Conservation (phyloP, 1,140 invertebrate genomes). For the Colletes gigas region DNA sequence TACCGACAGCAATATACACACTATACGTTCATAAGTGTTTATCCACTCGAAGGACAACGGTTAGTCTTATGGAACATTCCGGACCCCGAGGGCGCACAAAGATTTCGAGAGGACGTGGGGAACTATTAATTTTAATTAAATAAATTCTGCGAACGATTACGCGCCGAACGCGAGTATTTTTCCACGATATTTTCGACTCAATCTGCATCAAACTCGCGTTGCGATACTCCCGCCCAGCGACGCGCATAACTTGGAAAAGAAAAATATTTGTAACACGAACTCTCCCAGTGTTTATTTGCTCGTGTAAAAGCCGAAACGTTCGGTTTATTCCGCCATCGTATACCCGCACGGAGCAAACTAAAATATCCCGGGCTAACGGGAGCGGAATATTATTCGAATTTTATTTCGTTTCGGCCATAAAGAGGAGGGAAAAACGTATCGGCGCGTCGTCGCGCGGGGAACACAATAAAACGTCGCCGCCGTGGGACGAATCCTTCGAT, state of each 20-base stretch:
- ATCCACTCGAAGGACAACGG: too few relatives aligned
- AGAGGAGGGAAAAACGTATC: conserved; percentile 15
- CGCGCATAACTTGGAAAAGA: neutral
- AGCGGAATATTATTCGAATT: conserved; percentile 24
- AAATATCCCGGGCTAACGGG: neutral
- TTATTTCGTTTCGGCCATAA: conserved; percentile 35
- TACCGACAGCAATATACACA: conserved; percentile 3
- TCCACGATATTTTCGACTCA: too few relatives aligned
- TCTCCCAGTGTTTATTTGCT: neutral
- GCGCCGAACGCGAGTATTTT: too few relatives aligned
- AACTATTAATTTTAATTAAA: too few relatives aligned
- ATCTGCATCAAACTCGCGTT: too few relatives aligned
- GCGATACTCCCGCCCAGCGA: too few relatives aligned
- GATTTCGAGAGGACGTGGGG: too few relatives aligned
- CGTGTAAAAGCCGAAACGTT: conserved; percentile 10
- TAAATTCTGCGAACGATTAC: too few relatives aligned
- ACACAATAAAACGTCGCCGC: conserved; percentile 35
- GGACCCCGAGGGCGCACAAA: too few relatives aligned
- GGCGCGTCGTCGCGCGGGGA: conserved; percentile 12
- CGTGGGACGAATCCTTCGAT: conserved; percentile 39
- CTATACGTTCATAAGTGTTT: too few relatives aligned
- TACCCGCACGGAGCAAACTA: neutral
- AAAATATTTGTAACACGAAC: neutral
- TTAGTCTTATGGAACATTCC: too few relatives aligned
- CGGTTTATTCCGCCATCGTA: too few relatives aligned